A percentile compares a stretch with the other conserved stretches of the same genome.
These are phyloP conservation scores for Hydropsyche tenuis DNA, from an alignment of 1,140 invertebrate genomes.

Conservation along the genomic window DNA sequence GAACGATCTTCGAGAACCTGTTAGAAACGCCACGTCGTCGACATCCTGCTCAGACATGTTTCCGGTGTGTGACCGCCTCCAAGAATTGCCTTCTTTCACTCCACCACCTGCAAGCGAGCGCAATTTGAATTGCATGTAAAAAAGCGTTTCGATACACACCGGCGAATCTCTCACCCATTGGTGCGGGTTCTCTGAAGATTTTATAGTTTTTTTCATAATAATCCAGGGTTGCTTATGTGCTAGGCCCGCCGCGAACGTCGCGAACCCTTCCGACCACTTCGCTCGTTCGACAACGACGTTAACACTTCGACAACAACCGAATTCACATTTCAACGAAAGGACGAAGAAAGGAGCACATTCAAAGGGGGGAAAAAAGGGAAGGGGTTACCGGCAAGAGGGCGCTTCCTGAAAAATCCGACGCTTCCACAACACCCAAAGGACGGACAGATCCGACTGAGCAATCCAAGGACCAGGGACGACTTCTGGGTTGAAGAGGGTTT, in stretches of 20 bases:
- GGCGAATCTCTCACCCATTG: slow-evolving; percentile 20
- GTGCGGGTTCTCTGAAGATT: slow-evolving; percentile 10
- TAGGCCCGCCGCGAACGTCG: not conserved
- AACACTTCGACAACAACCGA: not conserved
- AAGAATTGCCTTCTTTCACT: slow-evolving; percentile 45
- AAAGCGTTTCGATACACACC: no score
- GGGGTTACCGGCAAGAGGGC: not conserved
- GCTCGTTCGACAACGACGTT: not conserved
- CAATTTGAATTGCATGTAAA: no score
- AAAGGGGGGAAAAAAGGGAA: not conserved
- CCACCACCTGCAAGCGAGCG: slow-evolving; percentile 36
- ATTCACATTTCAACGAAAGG: not conserved
- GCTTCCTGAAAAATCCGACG: no score
- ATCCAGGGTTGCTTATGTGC: slow-evolving; percentile 29
- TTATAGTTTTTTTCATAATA: slow-evolving; percentile 36
- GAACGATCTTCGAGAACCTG: slow-evolving; percentile 66
- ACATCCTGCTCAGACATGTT: slow-evolving; percentile 87
- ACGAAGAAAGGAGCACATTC: not conserved
- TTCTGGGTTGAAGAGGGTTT: no score
- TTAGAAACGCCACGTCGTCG: slow-evolving; percentile 90
- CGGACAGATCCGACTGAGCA: no score
- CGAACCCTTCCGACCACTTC: not conserved
- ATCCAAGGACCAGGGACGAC: no score
- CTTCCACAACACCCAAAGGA: no score
- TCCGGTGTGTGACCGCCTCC: slow-evolving; percentile 49